Evolutionary conservation across 2,888 invertebrate species (phyloP).

Genomic region (Keiferia lycopersicella): DNA sequence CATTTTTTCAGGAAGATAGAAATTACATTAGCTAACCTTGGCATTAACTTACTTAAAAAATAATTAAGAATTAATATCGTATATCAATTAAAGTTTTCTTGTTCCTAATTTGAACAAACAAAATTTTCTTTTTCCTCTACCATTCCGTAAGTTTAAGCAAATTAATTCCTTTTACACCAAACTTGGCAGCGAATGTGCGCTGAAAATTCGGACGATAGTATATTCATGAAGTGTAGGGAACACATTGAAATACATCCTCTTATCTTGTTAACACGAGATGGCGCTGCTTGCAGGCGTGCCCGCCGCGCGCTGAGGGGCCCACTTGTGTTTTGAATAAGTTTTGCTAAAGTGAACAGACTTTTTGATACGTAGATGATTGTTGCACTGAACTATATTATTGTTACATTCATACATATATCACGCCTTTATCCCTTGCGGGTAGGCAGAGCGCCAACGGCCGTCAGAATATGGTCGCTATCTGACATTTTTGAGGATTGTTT

Average conservation of each 20-base stretch:
- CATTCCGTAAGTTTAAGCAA: constrained; percentile 32
- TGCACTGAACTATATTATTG: background rate
- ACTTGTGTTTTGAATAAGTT: background rate
- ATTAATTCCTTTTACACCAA: constrained; percentile 66
- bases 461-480: too few species aligned
- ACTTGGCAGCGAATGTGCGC: constrained; percentile 24
- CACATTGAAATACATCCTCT: constrained; percentile 21
- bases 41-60: too few species aligned
- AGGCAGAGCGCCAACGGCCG: too few species aligned
- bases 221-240: constrained; percentile 25
- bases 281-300: background rate
- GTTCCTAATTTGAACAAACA: too few species aligned
- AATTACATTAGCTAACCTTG: too few species aligned
- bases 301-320: background rate
- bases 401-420: too few species aligned
- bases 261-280: constrained; percentile 18
- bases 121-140: background rate
- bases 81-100: too few species aligned
- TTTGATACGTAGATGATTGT: background rate
- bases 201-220: constrained; percentile 26
- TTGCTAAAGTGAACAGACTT: constrained; percentile 9
- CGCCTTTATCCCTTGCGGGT: too few species aligned
- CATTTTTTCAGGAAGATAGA: too few species aligned
- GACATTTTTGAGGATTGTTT: too few species aligned
- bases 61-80: too few species aligned